Conservation (phyloP, 2,113 vertebrate genomes). For the Toxostoma redivivum region DNA sequence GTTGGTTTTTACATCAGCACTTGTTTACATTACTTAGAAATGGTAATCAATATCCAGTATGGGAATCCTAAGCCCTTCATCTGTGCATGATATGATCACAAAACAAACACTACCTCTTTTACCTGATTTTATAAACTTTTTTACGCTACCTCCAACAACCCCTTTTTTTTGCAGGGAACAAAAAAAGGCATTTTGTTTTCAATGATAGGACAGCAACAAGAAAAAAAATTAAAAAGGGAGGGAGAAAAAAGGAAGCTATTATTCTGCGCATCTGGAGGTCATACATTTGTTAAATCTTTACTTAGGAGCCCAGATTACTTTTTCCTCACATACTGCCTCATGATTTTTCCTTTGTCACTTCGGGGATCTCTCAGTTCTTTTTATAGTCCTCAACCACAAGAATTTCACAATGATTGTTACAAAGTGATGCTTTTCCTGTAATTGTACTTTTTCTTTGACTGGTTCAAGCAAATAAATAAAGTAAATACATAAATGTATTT, state of each 20-base stretch:
- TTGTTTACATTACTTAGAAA: not conserved
- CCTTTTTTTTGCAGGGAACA: not conserved
- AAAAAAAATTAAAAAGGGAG: not conserved
- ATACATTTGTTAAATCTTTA: not conserved
- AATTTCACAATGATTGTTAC: conserved; percentile 20
- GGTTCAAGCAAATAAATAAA: not conserved
- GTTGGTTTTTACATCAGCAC: not conserved
- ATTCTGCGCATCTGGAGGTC: not conserved
- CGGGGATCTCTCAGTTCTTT: conserved; percentile 2
- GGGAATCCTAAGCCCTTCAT: not conserved
- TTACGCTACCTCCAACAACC: not conserved
- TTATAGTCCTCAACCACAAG: not conserved
- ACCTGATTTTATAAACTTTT: not conserved
- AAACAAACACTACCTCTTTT: not conserved
- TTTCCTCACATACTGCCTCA: not conserved
- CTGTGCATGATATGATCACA: not conserved
- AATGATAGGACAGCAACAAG: not conserved
- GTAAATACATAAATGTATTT: not conserved
- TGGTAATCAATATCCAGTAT: not conserved
- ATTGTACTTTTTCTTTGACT: not conserved
- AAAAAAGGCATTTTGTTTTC: not conserved
- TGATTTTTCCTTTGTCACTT: conserved; percentile 12
- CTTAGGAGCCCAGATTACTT: not conserved
- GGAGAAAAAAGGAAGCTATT: not conserved
- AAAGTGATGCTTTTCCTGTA: not conserved